Conservation (phyloP, 2,888 invertebrate species). For the Sesia bembeciformis region DNA sequence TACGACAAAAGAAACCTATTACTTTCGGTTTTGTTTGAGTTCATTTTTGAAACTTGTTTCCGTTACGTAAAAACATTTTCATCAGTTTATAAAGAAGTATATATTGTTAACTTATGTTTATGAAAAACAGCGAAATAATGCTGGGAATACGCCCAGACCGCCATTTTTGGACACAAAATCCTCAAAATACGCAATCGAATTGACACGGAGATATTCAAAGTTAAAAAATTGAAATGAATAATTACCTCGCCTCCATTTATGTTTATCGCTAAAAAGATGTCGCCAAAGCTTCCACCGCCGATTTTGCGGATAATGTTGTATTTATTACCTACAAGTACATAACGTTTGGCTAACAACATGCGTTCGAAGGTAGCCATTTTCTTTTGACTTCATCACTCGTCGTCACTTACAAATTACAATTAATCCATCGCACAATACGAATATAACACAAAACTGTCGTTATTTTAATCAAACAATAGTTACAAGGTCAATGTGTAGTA, state of each 20-base stretch:
- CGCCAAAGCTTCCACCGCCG: conserved; percentile 99
- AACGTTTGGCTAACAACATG: conserved; percentile 59
- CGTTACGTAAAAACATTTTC: no score
- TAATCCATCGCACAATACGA: conserved; percentile 50
- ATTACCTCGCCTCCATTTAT: conserved; percentile 91
- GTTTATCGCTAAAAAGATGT: conserved; percentile 97
- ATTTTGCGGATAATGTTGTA: conserved; percentile 97
- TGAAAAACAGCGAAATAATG: not conserved
- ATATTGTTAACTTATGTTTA: no score
- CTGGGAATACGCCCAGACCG: conserved; percentile 41
- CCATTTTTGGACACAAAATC: conserved; percentile 51
- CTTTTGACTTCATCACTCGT: conserved; percentile 2
- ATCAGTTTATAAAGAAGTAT: no score
- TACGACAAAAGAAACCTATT: no score
- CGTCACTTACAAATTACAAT: conserved; percentile 31
- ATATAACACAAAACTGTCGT: conserved; percentile 46
- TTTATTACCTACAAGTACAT: conserved; percentile 83
- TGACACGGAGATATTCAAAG: conserved; percentile 22
- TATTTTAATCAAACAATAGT: conserved; percentile 21
- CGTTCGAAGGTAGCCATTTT: conserved; percentile 68
- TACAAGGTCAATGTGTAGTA: conserved; percentile 11
- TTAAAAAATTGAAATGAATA: conserved; percentile 19
- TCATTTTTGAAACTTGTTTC: no score
- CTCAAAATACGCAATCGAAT: conserved; percentile 45
- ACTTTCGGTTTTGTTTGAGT: no score